These are phyloP conservation scores for Vannuccia rotundouncinata DNA, from an alignment of 2,888 invertebrate species.

Conservation along the genomic window DNA sequence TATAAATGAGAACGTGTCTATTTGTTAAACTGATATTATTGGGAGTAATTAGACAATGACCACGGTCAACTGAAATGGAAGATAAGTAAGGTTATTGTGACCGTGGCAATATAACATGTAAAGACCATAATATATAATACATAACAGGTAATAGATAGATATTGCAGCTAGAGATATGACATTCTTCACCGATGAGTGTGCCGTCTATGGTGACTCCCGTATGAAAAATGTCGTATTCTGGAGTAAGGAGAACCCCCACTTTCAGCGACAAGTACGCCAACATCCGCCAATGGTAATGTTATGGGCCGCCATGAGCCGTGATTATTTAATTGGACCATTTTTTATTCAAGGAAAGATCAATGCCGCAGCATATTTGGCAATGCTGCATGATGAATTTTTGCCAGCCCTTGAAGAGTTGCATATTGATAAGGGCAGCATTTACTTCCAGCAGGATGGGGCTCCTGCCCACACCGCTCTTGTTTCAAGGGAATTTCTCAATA, in stretches of 20 bases:
- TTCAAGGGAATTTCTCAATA: too few relatives aligned
- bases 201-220: conserved; percentile 17
- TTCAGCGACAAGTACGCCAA: conserved; percentile 17
- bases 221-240: conserved; percentile 27
- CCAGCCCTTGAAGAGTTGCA: neutral
- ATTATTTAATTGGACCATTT: conserved; percentile 26
- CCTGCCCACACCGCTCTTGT: too few relatives aligned
- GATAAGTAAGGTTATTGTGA: too few relatives aligned
- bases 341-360: conserved; percentile 26
- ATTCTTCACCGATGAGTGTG: conserved; percentile 31
- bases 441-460: too few relatives aligned
- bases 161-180: conserved; percentile 26
- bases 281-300: conserved; percentile 29
- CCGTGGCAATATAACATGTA: too few relatives aligned
- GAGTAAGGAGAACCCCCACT: conserved; percentile 29
- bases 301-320: conserved; percentile 23
- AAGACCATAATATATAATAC: too few relatives aligned
- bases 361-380: conserved; percentile 18
- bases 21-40: too few relatives aligned
- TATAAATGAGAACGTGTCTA: too few relatives aligned
- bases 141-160: too few relatives aligned
- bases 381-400: neutral
- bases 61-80: too few relatives aligned
- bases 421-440: neutral
- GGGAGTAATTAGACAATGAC: too few relatives aligned